Base-by-base conservation (phyloP, 2,888 invertebrate species). In the Thymelicus sylvestris region DNA sequence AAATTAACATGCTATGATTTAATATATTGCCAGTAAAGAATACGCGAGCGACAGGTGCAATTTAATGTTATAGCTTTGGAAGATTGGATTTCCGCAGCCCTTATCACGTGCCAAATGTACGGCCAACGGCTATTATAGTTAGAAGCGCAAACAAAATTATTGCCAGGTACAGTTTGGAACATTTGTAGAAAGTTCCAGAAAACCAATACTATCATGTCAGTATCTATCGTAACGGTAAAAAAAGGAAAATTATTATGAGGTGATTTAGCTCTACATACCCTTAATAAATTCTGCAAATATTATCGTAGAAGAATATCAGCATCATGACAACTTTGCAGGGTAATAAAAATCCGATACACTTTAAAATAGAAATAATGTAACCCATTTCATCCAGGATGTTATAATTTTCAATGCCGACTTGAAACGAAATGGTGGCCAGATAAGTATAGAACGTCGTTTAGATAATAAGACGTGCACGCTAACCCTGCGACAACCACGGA, bases 41-140 rank as follows among this genome's bases (percentile, higher is more conserved):
- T 60, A 60, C 39, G 48, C 15, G 52, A 15, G 47, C 52, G 41
- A 44, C 66, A 71, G 71, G 66, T 66, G 62, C 62, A 55, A 38
- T 71, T 66, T 71, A 44, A 71, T 62, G 66, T 62, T 71, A 71
- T 62, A 47, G 61, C 52, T 66, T 55, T 19, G n/a, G 38, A 55
- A 71, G 71, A 44, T 61, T 44, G 15, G 31, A 61, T 71, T 66
- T 66, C 71, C 61, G 66, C 66, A 66, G 66, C 71, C 55, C 71
- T 71, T 65, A n/a, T 71, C 66, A 62, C 70, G 70, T 71, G 66
- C 70, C 70, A 71, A 71, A 61, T 71, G 61, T 52, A 66, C 55
- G 44, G 66, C 66, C 66, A 52, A 47, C 66, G 59, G 44, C 66
- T 71, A 66, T 71, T 71, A 71, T 71, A 71, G 65, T 60, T 59